These are phyloP conservation scores for Thecophora atra DNA, from an alignment of 2,888 invertebrate genomes.

Conservation along the genomic window DNA sequence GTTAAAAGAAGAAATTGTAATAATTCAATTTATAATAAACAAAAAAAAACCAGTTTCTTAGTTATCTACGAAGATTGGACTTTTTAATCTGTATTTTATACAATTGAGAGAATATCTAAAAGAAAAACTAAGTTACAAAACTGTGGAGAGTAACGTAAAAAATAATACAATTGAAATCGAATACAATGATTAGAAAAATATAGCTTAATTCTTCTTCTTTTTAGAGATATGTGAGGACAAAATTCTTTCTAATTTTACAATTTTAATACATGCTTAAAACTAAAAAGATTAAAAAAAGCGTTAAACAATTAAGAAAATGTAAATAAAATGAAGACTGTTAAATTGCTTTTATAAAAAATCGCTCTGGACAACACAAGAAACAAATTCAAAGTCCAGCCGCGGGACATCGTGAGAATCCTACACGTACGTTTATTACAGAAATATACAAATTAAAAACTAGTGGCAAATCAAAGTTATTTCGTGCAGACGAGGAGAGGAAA, in stretches of 20 bases:
- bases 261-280: slow-evolving; percentile 45
- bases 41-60: background rate
- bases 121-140: background rate
- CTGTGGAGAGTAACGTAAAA: background rate
- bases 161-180: background rate
- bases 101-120: background rate
- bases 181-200: background rate
- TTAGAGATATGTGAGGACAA: slow-evolving; percentile 41
- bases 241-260: background rate
- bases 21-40: too few relatives aligned
- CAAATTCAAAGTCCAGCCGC: too few relatives aligned
- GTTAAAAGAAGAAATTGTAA: too few relatives aligned
- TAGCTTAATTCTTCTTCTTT: background rate
- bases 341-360: too few relatives aligned
- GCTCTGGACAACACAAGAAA: too few relatives aligned
- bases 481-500: background rate
- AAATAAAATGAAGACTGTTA: too few relatives aligned
- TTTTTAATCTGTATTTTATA: background rate
- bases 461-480: slow-evolving; percentile 43
- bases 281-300: background rate
- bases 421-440: too few relatives aligned
- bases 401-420: too few relatives aligned
- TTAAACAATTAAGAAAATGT: too few relatives aligned
- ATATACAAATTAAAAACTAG: slow-evolving; percentile 39
- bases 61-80: background rate